A percentile compares a stretch with the other conserved stretches of the same genome.
These are phyloP conservation scores for Alauda arvensis DNA, from an alignment of 2,797 vertebrate species.

Conservation along the genomic window DNA sequence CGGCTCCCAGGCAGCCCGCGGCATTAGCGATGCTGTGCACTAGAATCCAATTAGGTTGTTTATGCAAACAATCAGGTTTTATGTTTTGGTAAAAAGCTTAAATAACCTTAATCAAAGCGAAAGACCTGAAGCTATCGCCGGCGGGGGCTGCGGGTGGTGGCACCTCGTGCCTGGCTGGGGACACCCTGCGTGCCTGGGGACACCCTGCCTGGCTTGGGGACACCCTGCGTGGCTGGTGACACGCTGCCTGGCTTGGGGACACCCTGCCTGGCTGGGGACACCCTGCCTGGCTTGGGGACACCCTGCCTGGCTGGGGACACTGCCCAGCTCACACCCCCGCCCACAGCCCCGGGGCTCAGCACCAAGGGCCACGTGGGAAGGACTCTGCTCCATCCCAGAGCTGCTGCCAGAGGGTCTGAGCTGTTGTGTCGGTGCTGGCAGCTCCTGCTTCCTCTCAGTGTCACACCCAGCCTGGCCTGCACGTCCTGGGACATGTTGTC, in stretches of 20 bases:
- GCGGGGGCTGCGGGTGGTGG: neutral
- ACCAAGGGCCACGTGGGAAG: neutral
- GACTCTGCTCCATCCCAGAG: neutral
- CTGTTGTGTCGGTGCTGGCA: neutral
- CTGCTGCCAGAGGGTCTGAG: neutral
- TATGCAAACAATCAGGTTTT: conserved; percentile 60
- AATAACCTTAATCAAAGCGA: conserved; percentile 41
- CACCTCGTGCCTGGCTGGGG: neutral
- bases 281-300: neutral
- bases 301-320: neutral
- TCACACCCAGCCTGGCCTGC: neutral
- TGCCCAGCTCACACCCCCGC: rapidly evolving
- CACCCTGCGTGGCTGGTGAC: neutral
- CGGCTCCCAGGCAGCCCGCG: neutral
- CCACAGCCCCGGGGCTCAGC: rapidly evolving
- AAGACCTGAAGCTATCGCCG: neutral
- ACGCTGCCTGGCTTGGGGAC: neutral
- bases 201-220: neutral
- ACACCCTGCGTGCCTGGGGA: neutral
- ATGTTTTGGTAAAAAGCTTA: conserved; percentile 56
- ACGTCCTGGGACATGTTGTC: neutral
- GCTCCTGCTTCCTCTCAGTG: neutral
- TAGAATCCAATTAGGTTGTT: conserved; percentile 54
- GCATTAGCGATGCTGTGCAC: conserved; percentile 40
- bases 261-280: neutral